Evolutionary conservation across 2,797 vertebrate genomes (phyloP).

Genomic region (Sphenodon punctatus): DNA sequence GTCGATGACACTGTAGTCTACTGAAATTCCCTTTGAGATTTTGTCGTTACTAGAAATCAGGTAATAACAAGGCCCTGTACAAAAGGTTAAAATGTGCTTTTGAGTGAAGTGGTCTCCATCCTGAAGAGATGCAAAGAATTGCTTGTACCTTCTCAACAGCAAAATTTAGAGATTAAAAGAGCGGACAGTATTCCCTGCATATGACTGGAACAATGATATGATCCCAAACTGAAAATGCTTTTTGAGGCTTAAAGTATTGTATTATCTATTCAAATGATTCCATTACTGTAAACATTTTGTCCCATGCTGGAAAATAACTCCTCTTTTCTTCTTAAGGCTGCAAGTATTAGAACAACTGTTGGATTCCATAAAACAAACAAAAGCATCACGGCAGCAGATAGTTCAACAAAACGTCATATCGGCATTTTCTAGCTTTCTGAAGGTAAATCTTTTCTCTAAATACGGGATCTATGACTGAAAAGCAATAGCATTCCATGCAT

Average conservation of each 20-base stretch:
- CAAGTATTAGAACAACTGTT: conserved; percentile 87
- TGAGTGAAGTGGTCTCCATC: not conserved
- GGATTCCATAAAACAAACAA: conserved; percentile 84
- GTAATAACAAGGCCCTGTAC: not conserved
- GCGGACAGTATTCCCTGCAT: not conserved
- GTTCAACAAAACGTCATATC: conserved; percentile 84
- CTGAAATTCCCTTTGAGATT: not conserved
- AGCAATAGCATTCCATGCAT: not conserved
- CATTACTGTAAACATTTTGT: not conserved
- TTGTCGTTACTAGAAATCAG: not conserved
- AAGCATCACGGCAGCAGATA: conserved; percentile 86
- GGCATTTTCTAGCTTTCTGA: conserved; percentile 86
- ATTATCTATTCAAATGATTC: not conserved
- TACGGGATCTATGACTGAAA: not conserved
- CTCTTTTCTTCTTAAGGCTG: conserved; percentile 72
- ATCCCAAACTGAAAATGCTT: not conserved
- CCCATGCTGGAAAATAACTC: not conserved
- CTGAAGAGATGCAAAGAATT: too few relatives aligned
- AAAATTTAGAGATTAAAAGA: not conserved
- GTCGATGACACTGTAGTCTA: not conserved
- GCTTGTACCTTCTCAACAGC: too few relatives aligned
- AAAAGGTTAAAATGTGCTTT: not conserved
- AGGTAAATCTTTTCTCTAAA: conserved; percentile 77
- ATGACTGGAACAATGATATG: not conserved
- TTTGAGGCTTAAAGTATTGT: not conserved